Evolutionary conservation across 2,888 invertebrate species (phyloP).

Genomic region (Agrilus mali): DNA sequence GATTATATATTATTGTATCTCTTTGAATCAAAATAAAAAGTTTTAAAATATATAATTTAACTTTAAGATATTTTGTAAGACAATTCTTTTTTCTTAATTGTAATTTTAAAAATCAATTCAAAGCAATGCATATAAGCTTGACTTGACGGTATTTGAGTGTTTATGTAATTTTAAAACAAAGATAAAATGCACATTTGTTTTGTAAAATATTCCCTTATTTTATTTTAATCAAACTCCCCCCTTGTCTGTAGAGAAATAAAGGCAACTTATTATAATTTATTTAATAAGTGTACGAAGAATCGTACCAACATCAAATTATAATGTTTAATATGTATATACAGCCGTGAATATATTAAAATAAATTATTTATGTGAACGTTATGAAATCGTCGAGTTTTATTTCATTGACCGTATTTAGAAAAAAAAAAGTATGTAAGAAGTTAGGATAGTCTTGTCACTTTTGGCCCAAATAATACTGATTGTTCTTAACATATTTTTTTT

Average conservation of each 20-base stretch:
- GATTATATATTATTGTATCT: not conserved
- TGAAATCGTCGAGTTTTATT: constrained; percentile 24
- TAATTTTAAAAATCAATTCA: no score
- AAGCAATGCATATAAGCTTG: no score
- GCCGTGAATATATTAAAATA: constrained; percentile 21
- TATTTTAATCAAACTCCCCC: not conserved
- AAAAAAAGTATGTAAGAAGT: constrained; percentile 1
- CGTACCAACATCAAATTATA: constrained; percentile 34
- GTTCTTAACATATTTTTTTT: constrained; percentile 3
- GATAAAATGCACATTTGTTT: no score
- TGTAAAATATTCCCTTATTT: no score
- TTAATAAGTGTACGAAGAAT: constrained; percentile 31
- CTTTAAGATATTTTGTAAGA: no score
- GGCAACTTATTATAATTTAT: constrained; percentile 8
- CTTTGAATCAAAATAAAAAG: not conserved
- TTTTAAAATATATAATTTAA: no score
- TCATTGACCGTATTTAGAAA: constrained; percentile 9
- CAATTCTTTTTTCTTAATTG: no score
- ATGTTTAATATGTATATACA: constrained; percentile 29
- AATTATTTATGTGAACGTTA: constrained; percentile 24
- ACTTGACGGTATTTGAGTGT: no score
- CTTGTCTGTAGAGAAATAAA: not conserved
- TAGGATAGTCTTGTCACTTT: constrained; percentile 8
- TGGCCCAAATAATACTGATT: constrained; percentile 11
- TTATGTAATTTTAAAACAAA: no score